Base-by-base conservation (phyloP, 35 echinoderm and acorn worm species). In the Amphiura filiformis region DNA sequence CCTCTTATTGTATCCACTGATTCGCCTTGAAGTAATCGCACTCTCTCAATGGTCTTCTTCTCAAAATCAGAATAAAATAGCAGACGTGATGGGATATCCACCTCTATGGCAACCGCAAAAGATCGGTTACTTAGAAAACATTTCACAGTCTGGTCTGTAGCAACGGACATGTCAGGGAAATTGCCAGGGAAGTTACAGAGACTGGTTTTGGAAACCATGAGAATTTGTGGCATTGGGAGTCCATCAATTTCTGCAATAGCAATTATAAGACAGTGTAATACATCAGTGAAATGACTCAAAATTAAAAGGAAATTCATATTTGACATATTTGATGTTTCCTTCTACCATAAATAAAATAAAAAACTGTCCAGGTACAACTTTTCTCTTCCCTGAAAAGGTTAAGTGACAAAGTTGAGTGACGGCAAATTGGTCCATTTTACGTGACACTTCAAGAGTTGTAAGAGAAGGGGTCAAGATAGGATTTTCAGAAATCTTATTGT, bases 21-120 rank as follows among this genome's bases (percentile, higher is more conserved):
- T 17, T 38, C 57, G 20, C 84, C 90, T 13, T 79, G 77, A 20
- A 44, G 32, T 0, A 92, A 56, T 4, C 78, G 78, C 0, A 87
- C 84, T 11, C 90, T 84, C 32, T 87, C 77, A 26, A 92, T 92
- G 14, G 86, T 79, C 80, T 86, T 87, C n/a, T 87, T 65, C 20
- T 52, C 80, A 76, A 82, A 86, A 31, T 92, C 90, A 1, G 90
- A 87, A 47, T 75, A 92, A 78, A 92, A 92, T 84, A 92, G 28
- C 35, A 81, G 80, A 32, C 80, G 41, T 31, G 39, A 36, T 39
- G 20, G 31, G 0, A 79, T 76, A 37, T 92, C 90, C 14, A 87
- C 34, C 17, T 82, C 90, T 0, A 92, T 0, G 32, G 90, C 90
- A 13, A 92, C 85, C 31, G 80, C 22, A 44, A 81, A 84, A 26